Percentiles rank a stretch among this genome's conserved stretches.
These are phyloP conservation scores for Prosopocoilus inquinatus DNA, from an alignment of 2,888 invertebrate genomes.

Conservation along the genomic window DNA sequence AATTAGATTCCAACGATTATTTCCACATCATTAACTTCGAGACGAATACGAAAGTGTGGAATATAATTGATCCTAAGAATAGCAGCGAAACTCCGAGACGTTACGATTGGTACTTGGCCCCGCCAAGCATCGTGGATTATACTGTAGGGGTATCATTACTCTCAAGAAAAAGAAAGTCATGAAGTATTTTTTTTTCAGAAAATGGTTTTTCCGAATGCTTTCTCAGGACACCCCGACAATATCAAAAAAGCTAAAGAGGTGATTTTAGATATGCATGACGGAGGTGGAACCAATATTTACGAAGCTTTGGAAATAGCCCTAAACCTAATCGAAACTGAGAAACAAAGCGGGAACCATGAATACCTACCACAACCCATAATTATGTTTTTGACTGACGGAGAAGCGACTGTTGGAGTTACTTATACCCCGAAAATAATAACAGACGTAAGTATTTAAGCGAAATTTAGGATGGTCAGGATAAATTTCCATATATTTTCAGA, in stretches of 20 bases:
- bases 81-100: neutral
- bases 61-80: slow-evolving; percentile 38
- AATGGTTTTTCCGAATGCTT: slow-evolving; percentile 49
- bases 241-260: slow-evolving; percentile 60
- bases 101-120: neutral
- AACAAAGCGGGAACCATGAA: slow-evolving; percentile 10
- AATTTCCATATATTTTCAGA: slow-evolving; percentile 9
- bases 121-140: too few species aligned
- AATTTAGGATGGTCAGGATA: slow-evolving; percentile 37
- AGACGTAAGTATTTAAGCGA: slow-evolving; percentile 41
- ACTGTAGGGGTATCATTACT: too few species aligned
- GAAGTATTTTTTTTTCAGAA: neutral
- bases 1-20: slow-evolving; percentile 61
- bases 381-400: slow-evolving; percentile 67
- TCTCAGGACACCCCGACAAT: slow-evolving; percentile 56
- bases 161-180: too few species aligned
- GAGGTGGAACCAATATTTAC: slow-evolving; percentile 67
- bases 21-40: slow-evolving; percentile 69
- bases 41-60: slow-evolving; percentile 54
- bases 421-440: slow-evolving; percentile 55
- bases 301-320: slow-evolving; percentile 59
- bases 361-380: slow-evolving; percentile 58
- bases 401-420: slow-evolving; percentile 61
- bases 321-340: slow-evolving; percentile 32
- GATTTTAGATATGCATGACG: slow-evolving; percentile 55